Conservation (phyloP, 2,888 invertebrate genomes). For the Neoaliturus tenellus region DNA sequence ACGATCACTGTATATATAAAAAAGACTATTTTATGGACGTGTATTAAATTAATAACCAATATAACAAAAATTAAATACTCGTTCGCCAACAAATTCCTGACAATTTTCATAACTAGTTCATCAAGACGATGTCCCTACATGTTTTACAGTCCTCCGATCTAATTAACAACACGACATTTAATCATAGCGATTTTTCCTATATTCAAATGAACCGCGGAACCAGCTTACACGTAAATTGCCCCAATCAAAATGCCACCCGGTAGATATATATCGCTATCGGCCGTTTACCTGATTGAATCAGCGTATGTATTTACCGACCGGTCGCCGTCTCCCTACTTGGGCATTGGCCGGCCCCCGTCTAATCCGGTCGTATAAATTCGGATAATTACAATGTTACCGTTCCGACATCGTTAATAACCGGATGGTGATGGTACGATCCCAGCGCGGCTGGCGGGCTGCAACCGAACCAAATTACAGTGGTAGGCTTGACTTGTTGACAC, state of each 20-base stretch:
- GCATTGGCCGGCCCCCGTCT: not conserved
- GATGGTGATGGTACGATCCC: not conserved
- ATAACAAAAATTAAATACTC: too few relatives aligned
- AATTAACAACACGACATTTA: not conserved
- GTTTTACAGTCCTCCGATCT: not conserved
- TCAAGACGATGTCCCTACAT: too few relatives aligned
- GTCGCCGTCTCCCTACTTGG: not conserved
- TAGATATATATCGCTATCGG: not conserved
- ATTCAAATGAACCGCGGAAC: not conserved
- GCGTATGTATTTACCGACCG: not conserved
- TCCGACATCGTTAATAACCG: not conserved
- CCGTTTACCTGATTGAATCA: constrained; percentile 30
- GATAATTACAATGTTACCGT: constrained; percentile 12
- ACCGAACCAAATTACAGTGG: not conserved
- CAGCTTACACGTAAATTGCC: not conserved
- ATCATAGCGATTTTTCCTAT: not conserved
- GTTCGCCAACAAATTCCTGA: too few relatives aligned
- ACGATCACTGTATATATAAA: too few relatives aligned
- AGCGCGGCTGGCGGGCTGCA: not conserved
- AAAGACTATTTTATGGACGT: too few relatives aligned
- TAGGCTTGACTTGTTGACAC: not conserved
- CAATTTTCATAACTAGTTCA: too few relatives aligned
- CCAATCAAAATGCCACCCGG: constrained; percentile 8
- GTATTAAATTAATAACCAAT: too few relatives aligned
- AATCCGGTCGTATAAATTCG: not conserved